A percentile compares a stretch with the other conserved stretches of the same genome.
Evolutionary conservation across 2,113 vertebrate genomes (phyloP).

Genomic region (Rhadina sibilatrix): DNA sequence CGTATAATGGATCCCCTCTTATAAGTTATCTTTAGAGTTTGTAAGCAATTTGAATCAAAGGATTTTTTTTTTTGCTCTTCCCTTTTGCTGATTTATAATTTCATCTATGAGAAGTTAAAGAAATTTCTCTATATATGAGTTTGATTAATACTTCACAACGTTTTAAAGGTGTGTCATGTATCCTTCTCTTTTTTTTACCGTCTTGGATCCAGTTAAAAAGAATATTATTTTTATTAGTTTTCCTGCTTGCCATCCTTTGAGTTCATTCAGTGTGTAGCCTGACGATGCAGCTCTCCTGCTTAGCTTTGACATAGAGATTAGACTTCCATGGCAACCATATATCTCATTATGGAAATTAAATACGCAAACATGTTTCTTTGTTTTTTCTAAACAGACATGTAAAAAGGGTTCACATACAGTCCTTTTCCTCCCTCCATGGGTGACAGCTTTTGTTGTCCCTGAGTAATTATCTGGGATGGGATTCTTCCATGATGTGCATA

Average conservation of each 20-base stretch:
- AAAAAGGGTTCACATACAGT: background rate
- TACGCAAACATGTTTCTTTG: slow-evolving; percentile 14
- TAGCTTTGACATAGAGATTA: slow-evolving; percentile 36
- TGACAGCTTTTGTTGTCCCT: background rate
- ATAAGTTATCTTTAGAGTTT: background rate
- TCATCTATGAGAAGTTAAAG: background rate
- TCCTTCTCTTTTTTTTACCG: background rate
- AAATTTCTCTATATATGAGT: background rate
- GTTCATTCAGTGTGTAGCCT: background rate
- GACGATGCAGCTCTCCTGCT: background rate
- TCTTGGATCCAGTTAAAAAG: background rate
- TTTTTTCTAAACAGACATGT: slow-evolving; percentile 10
- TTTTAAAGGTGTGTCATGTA: background rate
- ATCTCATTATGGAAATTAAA: slow-evolving; percentile 40
- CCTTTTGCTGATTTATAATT: background rate
- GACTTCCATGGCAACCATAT: slow-evolving; percentile 49
- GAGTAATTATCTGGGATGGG: background rate
- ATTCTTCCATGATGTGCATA: background rate
- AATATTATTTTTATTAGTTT: background rate
- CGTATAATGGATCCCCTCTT: background rate
- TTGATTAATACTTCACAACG: background rate
- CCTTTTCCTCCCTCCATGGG: background rate
- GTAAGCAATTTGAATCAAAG: background rate
- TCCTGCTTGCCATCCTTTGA: background rate
- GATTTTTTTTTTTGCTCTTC: background rate